Evolutionary conservation across 1,140 invertebrate genomes (phyloP).

Genomic region (Pogonognathellus flavescens): DNA sequence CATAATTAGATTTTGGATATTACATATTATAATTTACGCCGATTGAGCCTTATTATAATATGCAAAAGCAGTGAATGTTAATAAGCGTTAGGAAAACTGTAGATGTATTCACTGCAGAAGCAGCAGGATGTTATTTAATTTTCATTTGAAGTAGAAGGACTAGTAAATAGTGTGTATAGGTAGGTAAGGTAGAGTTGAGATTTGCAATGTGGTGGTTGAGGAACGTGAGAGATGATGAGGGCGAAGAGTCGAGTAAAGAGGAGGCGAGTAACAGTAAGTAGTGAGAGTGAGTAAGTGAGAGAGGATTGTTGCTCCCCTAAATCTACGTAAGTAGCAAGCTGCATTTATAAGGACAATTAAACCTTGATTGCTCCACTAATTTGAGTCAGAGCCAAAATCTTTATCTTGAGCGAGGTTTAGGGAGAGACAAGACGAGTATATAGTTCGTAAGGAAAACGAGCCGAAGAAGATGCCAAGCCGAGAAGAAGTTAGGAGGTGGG

Average conservation of each 20-base stretch:
- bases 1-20: too few relatives aligned
- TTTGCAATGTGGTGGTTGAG: background rate
- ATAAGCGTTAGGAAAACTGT: too few relatives aligned
- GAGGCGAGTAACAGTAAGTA: conserved; percentile 43
- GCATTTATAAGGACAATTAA: conserved; percentile 67
- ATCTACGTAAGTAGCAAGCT: conserved; percentile 56
- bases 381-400: conserved; percentile 65
- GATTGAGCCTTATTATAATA: too few relatives aligned
- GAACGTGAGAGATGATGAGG: background rate
- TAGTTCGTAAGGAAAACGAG: conserved; percentile 23
- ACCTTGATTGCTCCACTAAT: conserved; percentile 67
- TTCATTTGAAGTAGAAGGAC: too few relatives aligned
- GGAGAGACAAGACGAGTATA: conserved; percentile 37
- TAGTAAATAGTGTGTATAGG: conserved; percentile 2
- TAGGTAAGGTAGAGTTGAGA: background rate
- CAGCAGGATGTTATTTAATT: too few relatives aligned
- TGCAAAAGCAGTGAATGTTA: too few relatives aligned
- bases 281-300: conserved; percentile 46
- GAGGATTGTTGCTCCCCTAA: conserved; percentile 55
- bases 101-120: too few relatives aligned
- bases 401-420: conserved; percentile 61
- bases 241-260: conserved; percentile 26
- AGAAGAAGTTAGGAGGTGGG: conserved; percentile 43
- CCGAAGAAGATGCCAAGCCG: conserved; percentile 17
- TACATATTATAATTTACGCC: too few relatives aligned